These are phyloP conservation scores for Bettongia penicillata DNA, from an alignment of 2,113 vertebrate genomes.

Conservation along the genomic window DNA sequence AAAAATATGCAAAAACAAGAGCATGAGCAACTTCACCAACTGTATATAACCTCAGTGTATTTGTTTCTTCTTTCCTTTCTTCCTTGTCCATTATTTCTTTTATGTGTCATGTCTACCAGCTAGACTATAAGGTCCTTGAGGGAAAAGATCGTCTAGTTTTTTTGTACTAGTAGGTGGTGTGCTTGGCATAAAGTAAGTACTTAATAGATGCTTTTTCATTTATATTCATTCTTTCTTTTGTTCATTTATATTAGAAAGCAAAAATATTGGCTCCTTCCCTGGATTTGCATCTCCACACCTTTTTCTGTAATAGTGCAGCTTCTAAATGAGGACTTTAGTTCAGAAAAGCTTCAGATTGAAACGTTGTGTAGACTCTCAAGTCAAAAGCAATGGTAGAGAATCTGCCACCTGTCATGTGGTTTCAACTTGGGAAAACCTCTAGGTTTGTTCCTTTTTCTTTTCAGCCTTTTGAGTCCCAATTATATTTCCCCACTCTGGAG, in stretches of 20 bases:
- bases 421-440: neutral
- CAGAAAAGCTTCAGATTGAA: neutral
- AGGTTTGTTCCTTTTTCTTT: neutral
- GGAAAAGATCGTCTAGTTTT: neutral
- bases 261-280: neutral
- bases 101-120: neutral
- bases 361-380: neutral
- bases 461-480: neutral
- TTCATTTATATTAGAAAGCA: neutral
- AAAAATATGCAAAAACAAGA: neutral
- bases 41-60: neutral
- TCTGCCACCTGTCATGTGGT: neutral
- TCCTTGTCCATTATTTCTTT: neutral
- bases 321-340: neutral
- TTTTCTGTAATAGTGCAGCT: neutral
- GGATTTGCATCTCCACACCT: neutral
- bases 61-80: neutral
- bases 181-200: neutral
- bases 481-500: neutral
- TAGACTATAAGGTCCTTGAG: neutral
- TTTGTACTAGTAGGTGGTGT: neutral
- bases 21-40: neutral
- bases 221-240: neutral
- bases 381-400: neutral
- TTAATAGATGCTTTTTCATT: neutral